Evolutionary conservation across 1,140 invertebrate species (phyloP).

Genomic region (Gryon sp.): DNA sequence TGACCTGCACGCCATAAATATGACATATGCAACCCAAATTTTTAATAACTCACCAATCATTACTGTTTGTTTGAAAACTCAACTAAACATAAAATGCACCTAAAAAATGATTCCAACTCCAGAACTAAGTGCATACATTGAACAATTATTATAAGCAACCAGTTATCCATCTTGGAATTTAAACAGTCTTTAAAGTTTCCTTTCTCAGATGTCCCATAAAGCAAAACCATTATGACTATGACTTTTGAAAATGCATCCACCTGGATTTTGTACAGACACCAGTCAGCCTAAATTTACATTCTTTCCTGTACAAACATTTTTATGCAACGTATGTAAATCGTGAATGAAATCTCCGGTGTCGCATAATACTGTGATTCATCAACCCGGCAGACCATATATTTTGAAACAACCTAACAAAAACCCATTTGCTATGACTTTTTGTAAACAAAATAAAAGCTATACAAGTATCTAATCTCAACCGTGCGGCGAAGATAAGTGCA

Average conservation of each 20-base stretch:
- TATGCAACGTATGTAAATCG: neutral
- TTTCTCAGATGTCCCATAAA: constrained; percentile 22
- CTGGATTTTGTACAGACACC: constrained; percentile 38
- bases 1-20: constrained; percentile 43
- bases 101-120: too few relatives aligned
- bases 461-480: constrained; percentile 46
- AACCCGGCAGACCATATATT: too few relatives aligned
- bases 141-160: too few relatives aligned
- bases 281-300: too few relatives aligned
- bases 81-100: too few relatives aligned
- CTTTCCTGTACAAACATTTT: constrained; percentile 18
- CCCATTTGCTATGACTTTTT: too few relatives aligned
- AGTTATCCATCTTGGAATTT: too few relatives aligned
- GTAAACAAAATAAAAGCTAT: constrained; percentile 9
- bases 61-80: too few relatives aligned
- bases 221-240: constrained; percentile 30
- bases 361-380: constrained; percentile 16
- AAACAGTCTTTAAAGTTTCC: constrained; percentile 19
- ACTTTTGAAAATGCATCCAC: constrained; percentile 53
- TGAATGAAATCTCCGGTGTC: neutral
- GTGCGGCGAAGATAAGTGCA: constrained; percentile 5
- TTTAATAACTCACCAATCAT: constrained; percentile 31
- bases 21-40: constrained; percentile 42
- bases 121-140: too few relatives aligned
- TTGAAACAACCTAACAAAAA: too few relatives aligned